A percentile compares a stretch with the other conserved stretches of the same genome.
Evolutionary conservation across 2,888 invertebrate species (phyloP).

Genomic region (Barypeithes pellucidus): DNA sequence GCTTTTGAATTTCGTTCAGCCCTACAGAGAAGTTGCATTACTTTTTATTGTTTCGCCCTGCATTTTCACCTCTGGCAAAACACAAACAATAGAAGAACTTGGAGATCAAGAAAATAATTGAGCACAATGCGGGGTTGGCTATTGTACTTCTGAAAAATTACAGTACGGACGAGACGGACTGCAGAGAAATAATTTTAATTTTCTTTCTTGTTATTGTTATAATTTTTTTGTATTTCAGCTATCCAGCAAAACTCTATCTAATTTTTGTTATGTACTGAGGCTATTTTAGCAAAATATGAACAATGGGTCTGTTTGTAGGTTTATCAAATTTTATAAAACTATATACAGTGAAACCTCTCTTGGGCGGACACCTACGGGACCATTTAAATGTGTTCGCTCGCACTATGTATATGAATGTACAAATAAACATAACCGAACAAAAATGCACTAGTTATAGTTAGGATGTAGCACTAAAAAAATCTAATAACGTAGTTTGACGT

Average conservation of each 20-base stretch:
- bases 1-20: constrained; percentile 11
- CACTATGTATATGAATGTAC: no score
- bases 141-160: constrained; percentile 21
- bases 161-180: neutral
- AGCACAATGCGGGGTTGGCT: neutral
- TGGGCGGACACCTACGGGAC: no score
- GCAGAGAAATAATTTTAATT: constrained; percentile 18
- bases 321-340: no score
- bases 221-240: neutral
- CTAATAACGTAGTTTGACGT: no score
- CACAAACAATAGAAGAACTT: constrained; percentile 4
- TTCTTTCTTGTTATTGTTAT: constrained; percentile 9
- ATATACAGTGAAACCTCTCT: no score
- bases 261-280: no score
- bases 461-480: no score
- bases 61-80: constrained; percentile 16
- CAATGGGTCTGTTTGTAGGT: no score
- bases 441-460: no score
- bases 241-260: neutral
- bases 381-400: no score
- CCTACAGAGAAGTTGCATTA: constrained; percentile 28
- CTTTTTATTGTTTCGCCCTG: constrained; percentile 27
- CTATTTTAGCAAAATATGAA: no score
- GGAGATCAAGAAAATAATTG: constrained; percentile 25
- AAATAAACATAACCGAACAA: no score